phyloP scores from a whole-genome alignment of 1,140 invertebrate genomes.

The Lepidostoma basale region DNA sequence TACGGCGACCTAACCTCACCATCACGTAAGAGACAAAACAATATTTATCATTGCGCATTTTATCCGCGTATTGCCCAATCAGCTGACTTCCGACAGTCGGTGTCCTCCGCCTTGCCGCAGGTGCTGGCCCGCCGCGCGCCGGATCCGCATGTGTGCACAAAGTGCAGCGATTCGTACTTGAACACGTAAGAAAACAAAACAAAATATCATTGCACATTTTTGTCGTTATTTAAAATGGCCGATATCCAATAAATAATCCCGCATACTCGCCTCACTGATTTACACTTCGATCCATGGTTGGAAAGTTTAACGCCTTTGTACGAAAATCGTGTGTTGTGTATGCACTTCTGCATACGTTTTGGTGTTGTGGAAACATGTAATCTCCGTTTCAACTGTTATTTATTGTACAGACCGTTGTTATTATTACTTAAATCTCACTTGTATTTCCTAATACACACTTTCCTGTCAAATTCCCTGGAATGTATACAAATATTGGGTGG shows the following conservation, averaged over 20 bases:
- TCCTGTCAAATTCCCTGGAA: too few relatives aligned
- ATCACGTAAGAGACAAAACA: conserved; percentile 21
- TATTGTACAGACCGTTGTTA: too few relatives aligned
- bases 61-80: conserved; percentile 3
- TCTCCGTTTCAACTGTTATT: too few relatives aligned
- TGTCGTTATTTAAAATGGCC: conserved; percentile 16
- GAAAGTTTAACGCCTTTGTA: not conserved
- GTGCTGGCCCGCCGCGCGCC: not conserved
- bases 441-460: too few relatives aligned
- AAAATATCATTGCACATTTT: conserved; percentile 16
- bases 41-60: conserved; percentile 12
- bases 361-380: too few relatives aligned
- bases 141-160: not conserved
- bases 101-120: too few relatives aligned
- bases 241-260: not conserved
- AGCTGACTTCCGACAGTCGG: conserved; percentile 26
- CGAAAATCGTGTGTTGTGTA: not conserved
- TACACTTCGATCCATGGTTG: not conserved
- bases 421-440: too few relatives aligned
- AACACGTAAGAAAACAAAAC: conserved; percentile 18
- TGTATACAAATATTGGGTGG: too few relatives aligned
- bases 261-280: not conserved
- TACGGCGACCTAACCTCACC: conserved; percentile 20
- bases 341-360: too few relatives aligned
- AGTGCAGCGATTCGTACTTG: not conserved